phyloP scores from a whole-genome alignment of 2,113 vertebrate species.

The Haplochromis vanheusdeni region DNA sequence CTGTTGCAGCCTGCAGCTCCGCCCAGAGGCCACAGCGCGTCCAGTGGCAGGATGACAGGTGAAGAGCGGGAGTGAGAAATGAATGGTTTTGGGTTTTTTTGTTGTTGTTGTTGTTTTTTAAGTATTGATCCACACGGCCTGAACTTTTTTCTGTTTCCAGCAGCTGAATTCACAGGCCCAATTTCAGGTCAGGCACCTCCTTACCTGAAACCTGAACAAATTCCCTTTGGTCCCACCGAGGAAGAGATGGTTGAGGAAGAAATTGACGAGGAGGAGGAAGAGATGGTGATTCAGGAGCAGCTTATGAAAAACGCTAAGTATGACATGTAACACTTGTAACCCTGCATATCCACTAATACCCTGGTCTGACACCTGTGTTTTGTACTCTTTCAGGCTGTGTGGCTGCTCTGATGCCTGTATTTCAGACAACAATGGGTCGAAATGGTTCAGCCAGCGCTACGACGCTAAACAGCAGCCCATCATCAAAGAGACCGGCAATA shows the following conservation, averaged over 20 bases:
- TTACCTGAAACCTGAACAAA: background rate
- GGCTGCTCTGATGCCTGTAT: constrained; percentile 51
- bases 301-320: background rate
- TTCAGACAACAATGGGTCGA: background rate
- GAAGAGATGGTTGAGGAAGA: background rate
- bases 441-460: constrained; percentile 70
- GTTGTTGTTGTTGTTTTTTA: too few relatives aligned
- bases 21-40: background rate
- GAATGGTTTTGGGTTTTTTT: fast-evolving
- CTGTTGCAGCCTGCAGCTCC: background rate
- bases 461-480: constrained; percentile 54
- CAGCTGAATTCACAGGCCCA: background rate
- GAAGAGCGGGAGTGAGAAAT: background rate
- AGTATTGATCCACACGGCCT: background rate
- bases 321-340: background rate
- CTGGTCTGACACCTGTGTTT: background rate
- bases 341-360: background rate
- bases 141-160: background rate
- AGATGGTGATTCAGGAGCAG: background rate
- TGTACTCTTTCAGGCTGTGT: constrained; percentile 10
- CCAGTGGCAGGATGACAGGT: constrained; percentile 8
- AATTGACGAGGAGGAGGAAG: background rate
- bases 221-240: background rate
- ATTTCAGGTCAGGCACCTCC: background rate
- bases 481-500: background rate